Base-by-base conservation (phyloP, 2,797 vertebrate genomes). In the Helicolenus hilgendorfi region DNA sequence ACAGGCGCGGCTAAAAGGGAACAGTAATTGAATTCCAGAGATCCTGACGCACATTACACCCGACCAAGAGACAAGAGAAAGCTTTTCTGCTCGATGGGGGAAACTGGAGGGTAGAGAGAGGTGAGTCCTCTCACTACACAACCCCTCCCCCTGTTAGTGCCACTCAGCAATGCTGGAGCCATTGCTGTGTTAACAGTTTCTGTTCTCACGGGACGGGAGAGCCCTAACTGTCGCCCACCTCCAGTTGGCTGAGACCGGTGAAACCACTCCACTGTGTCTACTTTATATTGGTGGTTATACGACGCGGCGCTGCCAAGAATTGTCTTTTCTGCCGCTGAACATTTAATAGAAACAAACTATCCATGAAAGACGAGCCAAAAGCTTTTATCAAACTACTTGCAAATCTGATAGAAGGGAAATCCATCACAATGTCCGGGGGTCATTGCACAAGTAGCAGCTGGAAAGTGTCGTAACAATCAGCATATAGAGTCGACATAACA, bases 21-120 rank as follows among this genome's bases (percentile, higher is more conserved):
- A 92, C 94, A 90, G 93, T 97, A 97, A 97, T 97, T 96, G 95
- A 97, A 97, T 97, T 97, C 94, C 91, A 91, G 95, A 92, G 94
- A 95, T 97, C 94, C 94, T 94, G 95, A 96, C 92, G 94, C 92
- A 96, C 92, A 96, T 97, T 96, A 95, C 94, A 95, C 93, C 86
- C 89, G 92, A 95, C 95, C 92, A 78, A 91, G 93, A 97, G 94
- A 97, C 97, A 97, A 96, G 96, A 96, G 95, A 97, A 97, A 97
- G 96, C 95, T 97, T 97, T 96, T 96, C 92, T 93, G 94, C 96
- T 94, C 91, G 91, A 97, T 96, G 95, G 96, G 95, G 91, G 92
- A 95, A 94, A 92, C 86, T 92, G 82, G 94, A 96, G 94, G 91
- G 96, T 95, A 96, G 92, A 92, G 93, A 93, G 95, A 94, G 95